phyloP scores from a whole-genome alignment of 1,140 invertebrate genomes.

The Palaemon carinicauda region DNA sequence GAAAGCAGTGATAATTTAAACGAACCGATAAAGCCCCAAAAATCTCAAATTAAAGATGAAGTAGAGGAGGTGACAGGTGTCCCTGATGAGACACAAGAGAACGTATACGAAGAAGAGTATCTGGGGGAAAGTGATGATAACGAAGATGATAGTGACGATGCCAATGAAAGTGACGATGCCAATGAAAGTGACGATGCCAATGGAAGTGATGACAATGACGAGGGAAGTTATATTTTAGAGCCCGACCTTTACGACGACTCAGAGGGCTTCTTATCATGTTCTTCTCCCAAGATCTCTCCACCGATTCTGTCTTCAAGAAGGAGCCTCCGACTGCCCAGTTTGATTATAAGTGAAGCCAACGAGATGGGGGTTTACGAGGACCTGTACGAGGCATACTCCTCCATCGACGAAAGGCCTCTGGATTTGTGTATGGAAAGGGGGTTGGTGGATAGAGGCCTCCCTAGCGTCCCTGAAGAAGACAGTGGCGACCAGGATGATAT shows the following conservation, averaged over 20 bases:
- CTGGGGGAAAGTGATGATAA: background rate
- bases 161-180: background rate
- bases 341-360: background rate
- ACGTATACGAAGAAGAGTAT: background rate
- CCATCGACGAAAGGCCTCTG: background rate
- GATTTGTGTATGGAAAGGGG: background rate
- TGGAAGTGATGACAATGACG: background rate
- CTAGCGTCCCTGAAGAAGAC: constrained; percentile 22
- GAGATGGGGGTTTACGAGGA: constrained; percentile 35
- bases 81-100: too few relatives aligned
- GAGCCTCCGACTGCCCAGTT: background rate
- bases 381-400: background rate
- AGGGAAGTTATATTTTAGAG: background rate
- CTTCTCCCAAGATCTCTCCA: constrained; percentile 22
- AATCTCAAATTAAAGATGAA: too few relatives aligned
- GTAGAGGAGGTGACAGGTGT: too few relatives aligned
- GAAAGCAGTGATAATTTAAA: background rate
- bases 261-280: constrained; percentile 22
- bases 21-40: background rate
- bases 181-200: background rate
- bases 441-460: background rate
- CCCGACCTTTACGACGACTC: background rate
- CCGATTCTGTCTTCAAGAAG: background rate
- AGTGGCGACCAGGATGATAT: constrained; percentile 26
- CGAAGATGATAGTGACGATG: background rate